Percentiles rank a stretch among this genome's conserved stretches.
These are phyloP conservation scores for Luperina nickerlii DNA, from an alignment of 2,888 invertebrate species.

Conservation along the genomic window DNA sequence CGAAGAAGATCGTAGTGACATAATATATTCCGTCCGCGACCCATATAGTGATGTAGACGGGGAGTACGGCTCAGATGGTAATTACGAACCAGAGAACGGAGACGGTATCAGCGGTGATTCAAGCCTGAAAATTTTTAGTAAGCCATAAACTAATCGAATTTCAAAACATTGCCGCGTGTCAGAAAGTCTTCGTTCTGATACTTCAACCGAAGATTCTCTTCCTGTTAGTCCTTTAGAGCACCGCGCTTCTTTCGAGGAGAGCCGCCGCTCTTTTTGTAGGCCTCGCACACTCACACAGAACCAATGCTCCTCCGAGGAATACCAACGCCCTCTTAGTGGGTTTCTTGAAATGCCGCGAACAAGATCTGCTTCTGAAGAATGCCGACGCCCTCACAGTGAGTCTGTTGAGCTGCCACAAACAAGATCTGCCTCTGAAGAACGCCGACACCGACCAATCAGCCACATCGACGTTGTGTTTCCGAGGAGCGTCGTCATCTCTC, in stretches of 20 bases:
- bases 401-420: too few relatives aligned
- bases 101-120: slow-evolving; percentile 19
- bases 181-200: too few relatives aligned
- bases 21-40: slow-evolving; percentile 8
- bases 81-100: slow-evolving; percentile 15
- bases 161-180: slow-evolving; percentile 1
- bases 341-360: too few relatives aligned
- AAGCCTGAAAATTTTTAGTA: slow-evolving; percentile 16
- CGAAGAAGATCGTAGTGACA: slow-evolving; percentile 14
- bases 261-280: slow-evolving; percentile 18
- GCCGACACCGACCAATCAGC: too few relatives aligned
- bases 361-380: too few relatives aligned
- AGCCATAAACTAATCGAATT: slow-evolving; percentile 12
- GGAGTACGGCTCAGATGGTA: slow-evolving; percentile 15
- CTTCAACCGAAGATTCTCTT: too few relatives aligned
- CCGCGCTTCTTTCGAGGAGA: slow-evolving; percentile 10
- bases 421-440: too few relatives aligned
- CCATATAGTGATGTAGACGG: slow-evolving; percentile 19
- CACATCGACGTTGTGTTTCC: too few relatives aligned
- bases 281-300: slow-evolving; percentile 12
- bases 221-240: slow-evolving; percentile 8
- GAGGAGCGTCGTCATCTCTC: too few relatives aligned
- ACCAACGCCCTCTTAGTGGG: too few relatives aligned
- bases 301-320: not conserved
- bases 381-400: too few relatives aligned